Evolutionary conservation across 2,888 invertebrate species (phyloP), one percentile per base, ranked within the genome.

Genomic region (Papilio elwesi): DNA sequence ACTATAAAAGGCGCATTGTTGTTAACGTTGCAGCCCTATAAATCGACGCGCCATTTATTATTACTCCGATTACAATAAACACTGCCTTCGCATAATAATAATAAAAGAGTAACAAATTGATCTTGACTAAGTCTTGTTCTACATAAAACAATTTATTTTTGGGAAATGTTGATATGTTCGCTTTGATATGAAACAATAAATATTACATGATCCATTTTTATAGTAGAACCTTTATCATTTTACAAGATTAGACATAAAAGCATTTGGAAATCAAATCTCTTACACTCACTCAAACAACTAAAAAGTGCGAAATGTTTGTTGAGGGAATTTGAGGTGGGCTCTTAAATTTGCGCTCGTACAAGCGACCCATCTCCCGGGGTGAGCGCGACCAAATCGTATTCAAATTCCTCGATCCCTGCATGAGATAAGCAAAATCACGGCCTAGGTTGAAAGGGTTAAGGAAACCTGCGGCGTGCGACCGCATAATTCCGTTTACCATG

Each of bases 401-500:
- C 90, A 92, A 92, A 92, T 91, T 91, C 89, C 85, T 80, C 85
- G 92, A 92, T 92, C 84, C 82, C 86, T 82, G 85, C 85, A 84
- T 82, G 80, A 89, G 92, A 93, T 93, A 93, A 92, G 91, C 90
- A 87, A 90, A 92, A 92, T 91, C 92, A 91, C 90, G 91, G 90
- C 87, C 89, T 88, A 88, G 87, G 86, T 88, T 84, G 87, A 87
- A 88, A 89, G 91, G 92, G 92, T 92, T 90, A 89, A 89, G 88
- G 89, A 90, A 89, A 90, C 85, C 85, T 83, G 85, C 86, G 82
- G 87, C 92, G 93, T 93, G 93, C 90, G 87, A 87, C 86, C 87
- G 93, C 93, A 93, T 93, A 93, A 93, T 93, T 88, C 86, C 84
- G 83, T 79, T 83, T 86, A 81, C 85, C 80, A 81, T 82, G 81